These are phyloP conservation scores for Anguilla rostrata DNA, from an alignment of 2,113 vertebrate genomes.

Conservation along the genomic window DNA sequence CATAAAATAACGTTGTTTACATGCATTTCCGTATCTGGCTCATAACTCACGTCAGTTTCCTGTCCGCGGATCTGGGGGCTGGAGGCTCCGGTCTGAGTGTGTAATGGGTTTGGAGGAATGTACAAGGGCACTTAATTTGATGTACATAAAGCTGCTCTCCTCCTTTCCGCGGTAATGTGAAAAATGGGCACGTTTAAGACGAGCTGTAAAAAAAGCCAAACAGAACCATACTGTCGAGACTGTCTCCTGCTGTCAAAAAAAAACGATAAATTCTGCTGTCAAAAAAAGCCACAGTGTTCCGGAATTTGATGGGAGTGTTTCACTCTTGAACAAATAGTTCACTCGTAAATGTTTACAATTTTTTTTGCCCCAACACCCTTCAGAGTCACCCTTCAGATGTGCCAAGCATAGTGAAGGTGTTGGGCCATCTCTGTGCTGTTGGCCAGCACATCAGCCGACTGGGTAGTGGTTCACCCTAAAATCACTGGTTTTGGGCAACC, in stretches of 20 bases:
- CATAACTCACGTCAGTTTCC: background rate
- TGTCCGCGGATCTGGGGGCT: background rate
- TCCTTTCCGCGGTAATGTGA: background rate
- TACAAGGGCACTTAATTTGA: background rate
- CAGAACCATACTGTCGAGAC: too few species aligned
- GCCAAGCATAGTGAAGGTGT: background rate
- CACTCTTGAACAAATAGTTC: too few species aligned
- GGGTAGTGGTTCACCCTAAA: too few species aligned
- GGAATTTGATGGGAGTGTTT: too few species aligned
- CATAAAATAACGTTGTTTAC: constrained; percentile 12
- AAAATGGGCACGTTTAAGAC: background rate
- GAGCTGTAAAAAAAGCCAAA: background rate
- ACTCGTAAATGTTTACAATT: too few species aligned
- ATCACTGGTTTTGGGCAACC: too few species aligned
- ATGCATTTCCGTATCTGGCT: background rate
- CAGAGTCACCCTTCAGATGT: too few species aligned
- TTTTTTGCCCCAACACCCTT: too few species aligned
- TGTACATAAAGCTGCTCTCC: background rate
- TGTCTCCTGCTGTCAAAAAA: too few species aligned
- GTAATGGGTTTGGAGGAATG: background rate
- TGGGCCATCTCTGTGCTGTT: background rate
- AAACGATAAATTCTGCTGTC: too few species aligned
- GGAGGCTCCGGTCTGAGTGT: background rate
- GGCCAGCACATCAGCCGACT: background rate
- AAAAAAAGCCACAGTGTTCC: too few species aligned